Evolutionary conservation across 2,797 vertebrate genomes (phyloP).

Genomic region (Miichthys miiuy): DNA sequence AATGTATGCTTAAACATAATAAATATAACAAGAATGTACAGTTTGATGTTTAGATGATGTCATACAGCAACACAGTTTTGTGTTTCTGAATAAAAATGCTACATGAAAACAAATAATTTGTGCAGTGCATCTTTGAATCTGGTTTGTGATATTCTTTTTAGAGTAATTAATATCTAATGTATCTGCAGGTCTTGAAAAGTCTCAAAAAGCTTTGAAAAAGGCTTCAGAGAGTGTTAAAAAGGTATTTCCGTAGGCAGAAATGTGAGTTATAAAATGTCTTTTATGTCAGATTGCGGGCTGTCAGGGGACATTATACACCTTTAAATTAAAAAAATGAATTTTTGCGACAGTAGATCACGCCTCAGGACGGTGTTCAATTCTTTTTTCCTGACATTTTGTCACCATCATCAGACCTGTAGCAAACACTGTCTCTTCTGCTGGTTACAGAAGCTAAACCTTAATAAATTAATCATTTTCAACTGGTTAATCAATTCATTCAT

Average conservation of each 20-base stretch:
- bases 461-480: neutral
- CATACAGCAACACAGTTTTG: constrained; percentile 51
- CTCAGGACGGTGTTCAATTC: no score
- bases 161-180: neutral
- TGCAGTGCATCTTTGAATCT: constrained; percentile 10
- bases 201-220: no score
- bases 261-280: neutral
- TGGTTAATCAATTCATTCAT: neutral
- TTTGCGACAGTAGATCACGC: neutral
- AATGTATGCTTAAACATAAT: constrained; percentile 25
- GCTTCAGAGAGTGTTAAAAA: no score
- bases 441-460: neutral
- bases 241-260: no score
- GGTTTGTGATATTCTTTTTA: neutral
- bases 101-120: constrained; percentile 42
- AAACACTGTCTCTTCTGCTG: neutral
- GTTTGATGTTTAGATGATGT: constrained; percentile 58
- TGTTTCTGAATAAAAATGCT: constrained; percentile 74
- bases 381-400: neutral
- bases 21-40: constrained; percentile 55
- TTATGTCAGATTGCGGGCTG: neutral
- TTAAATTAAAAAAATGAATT: neutral
- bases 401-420: neutral
- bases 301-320: neutral
- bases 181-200: no score